Percentiles rank a stretch among this genome's conserved stretches.
Conservation (phyloP, 2,113 vertebrate species). For the Otolemur garnettii region DNA sequence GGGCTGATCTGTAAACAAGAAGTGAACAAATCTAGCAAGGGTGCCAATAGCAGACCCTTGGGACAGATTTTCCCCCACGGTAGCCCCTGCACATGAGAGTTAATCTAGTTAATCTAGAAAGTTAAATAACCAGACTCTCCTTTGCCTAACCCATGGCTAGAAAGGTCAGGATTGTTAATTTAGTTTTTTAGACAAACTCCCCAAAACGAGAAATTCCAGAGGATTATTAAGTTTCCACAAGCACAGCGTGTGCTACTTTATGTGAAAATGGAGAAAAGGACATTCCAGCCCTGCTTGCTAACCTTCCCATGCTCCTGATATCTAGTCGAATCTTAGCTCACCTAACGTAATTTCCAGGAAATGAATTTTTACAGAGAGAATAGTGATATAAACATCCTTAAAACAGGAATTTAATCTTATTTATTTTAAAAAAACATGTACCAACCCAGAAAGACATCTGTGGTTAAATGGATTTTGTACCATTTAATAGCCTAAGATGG, state of each 20-base stretch:
- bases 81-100: not conserved
- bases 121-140: not conserved
- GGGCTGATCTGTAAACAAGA: not conserved
- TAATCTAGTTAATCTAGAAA: not conserved
- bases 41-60: not conserved
- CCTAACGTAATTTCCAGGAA: not conserved
- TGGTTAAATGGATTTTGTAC: not conserved
- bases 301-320: not conserved
- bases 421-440: slow-evolving; percentile 22
- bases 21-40: not conserved
- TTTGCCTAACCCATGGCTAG: not conserved
- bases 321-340: not conserved
- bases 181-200: not conserved
- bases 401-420: not conserved
- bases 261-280: not conserved
- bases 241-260: not conserved
- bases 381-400: not conserved
- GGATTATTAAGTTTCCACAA: not conserved
- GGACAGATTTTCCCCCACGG: too few relatives aligned
- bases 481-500: not conserved
- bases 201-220: not conserved
- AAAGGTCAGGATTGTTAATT: not conserved
- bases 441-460: not conserved
- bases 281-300: not conserved
- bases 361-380: not conserved